Conservation (phyloP, 2,797 vertebrate species). For the Anas acuta region DNA sequence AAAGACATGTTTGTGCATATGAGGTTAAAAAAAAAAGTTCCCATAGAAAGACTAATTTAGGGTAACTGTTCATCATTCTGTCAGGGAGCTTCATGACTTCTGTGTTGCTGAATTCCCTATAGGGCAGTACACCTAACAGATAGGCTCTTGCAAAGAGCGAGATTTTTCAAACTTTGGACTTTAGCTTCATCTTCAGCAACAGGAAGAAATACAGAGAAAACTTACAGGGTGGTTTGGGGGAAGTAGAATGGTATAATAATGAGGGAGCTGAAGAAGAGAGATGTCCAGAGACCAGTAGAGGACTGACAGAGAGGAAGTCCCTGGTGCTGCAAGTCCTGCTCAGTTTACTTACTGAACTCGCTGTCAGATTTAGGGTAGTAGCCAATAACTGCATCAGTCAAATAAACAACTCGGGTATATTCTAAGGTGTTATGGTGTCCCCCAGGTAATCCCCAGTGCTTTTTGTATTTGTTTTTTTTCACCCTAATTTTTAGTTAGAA, state of each 20-base stretch:
- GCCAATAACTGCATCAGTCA: not conserved
- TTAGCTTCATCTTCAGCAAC: not conserved
- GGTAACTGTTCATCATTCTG: not conserved
- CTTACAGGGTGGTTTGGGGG: fast-evolving
- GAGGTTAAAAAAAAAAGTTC: not conserved
- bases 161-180: not conserved
- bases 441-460: not conserved
- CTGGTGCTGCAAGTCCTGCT: not conserved
- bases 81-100: not conserved
- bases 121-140: not conserved
- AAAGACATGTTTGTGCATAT: not conserved
- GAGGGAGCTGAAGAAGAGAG: not conserved
- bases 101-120: not conserved
- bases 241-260: not conserved
- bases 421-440: not conserved
- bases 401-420: not conserved
- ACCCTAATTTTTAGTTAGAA: not conserved
- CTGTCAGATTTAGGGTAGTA: not conserved
- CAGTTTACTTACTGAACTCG: not conserved
- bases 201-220: not conserved
- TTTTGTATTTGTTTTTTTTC: not conserved
- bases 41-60: not conserved
- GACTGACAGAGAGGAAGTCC: not conserved
- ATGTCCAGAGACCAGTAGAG: not conserved
- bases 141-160: not conserved